Percentiles rank a stretch among this genome's conserved stretches.
Conservation (phyloP, 2,797 vertebrate genomes). For the Lithobates pipiens region DNA sequence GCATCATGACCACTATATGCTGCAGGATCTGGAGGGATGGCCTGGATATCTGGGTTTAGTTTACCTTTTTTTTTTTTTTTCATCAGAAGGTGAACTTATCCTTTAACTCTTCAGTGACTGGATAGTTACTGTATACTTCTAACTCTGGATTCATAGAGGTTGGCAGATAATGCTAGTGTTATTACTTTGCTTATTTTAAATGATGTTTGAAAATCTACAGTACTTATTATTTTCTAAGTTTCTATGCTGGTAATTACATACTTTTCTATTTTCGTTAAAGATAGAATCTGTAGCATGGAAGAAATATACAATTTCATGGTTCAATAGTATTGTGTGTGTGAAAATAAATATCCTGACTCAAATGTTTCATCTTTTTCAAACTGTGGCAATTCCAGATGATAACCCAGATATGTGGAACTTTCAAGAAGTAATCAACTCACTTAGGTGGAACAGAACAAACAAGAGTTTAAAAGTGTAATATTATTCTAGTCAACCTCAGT, state of each 20-base stretch:
- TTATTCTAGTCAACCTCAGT: conserved; percentile 24
- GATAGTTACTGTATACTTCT: background rate
- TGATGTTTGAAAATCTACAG: background rate
- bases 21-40: too few species aligned
- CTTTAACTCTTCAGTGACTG: too few species aligned
- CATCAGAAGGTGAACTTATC: too few species aligned
- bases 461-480: conserved; percentile 33
- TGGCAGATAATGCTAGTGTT: background rate
- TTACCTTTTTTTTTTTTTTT: too few species aligned
- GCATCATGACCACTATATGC: too few species aligned
- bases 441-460: conserved; percentile 48
- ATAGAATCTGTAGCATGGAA: conserved; percentile 33
- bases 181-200: background rate
- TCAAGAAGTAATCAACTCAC: conserved; percentile 44
- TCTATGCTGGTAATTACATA: conserved; percentile 24
- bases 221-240: conserved; percentile 6
- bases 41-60: too few species aligned
- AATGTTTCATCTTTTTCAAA: conserved; percentile 54
- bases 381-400: conserved; percentile 36
- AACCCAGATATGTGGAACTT: conserved; percentile 39
- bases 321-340: conserved; percentile 38
- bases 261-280: conserved; percentile 36
- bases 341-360: conserved; percentile 53
- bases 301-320: conserved; percentile 58
- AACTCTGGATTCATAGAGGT: background rate